These are phyloP conservation scores for Diplogasteroides magnus DNA, from an alignment of 1,140 invertebrate species.

Conservation along the genomic window DNA sequence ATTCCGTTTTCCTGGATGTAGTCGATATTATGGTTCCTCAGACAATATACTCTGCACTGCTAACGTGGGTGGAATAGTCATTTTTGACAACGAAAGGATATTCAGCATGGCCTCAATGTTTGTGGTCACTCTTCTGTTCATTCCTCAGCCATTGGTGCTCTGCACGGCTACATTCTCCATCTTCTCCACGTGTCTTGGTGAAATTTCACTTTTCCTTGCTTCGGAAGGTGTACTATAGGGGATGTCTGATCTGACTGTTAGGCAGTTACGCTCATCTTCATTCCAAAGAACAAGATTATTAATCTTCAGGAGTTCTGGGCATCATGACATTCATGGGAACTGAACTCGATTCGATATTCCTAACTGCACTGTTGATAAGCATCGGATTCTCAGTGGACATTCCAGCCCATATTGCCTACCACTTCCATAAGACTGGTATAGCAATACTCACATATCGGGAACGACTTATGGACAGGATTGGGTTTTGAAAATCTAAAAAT, in stretches of 20 bases:
- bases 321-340: conserved; percentile 56
- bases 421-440: conserved; percentile 58
- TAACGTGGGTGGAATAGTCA: conserved; percentile 37
- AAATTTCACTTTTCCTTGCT: too few relatives aligned
- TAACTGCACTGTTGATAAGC: conserved; percentile 58
- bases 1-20: conserved; percentile 51
- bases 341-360: conserved; percentile 57
- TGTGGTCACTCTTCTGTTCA: conserved; percentile 48
- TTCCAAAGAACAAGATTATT: too few relatives aligned
- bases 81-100: too few relatives aligned
- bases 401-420: conserved; percentile 58
- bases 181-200: conserved; percentile 47
- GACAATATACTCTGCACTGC: conserved; percentile 45
- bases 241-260: too few relatives aligned
- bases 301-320: conserved; percentile 56
- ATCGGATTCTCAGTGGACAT: conserved; percentile 60
- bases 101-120: too few relatives aligned
- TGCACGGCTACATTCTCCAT: conserved; percentile 49
- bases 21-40: conserved; percentile 51
- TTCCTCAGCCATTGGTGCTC: conserved; percentile 42
- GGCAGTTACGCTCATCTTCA: too few relatives aligned
- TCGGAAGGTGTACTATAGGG: too few relatives aligned
- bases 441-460: too few relatives aligned
- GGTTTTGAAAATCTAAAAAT: too few relatives aligned
- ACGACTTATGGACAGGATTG: too few relatives aligned